Percentiles rank a stretch among this genome's conserved stretches.
Conservation (phyloP, 2,113 vertebrate species). For the Plecotus auritus region DNA sequence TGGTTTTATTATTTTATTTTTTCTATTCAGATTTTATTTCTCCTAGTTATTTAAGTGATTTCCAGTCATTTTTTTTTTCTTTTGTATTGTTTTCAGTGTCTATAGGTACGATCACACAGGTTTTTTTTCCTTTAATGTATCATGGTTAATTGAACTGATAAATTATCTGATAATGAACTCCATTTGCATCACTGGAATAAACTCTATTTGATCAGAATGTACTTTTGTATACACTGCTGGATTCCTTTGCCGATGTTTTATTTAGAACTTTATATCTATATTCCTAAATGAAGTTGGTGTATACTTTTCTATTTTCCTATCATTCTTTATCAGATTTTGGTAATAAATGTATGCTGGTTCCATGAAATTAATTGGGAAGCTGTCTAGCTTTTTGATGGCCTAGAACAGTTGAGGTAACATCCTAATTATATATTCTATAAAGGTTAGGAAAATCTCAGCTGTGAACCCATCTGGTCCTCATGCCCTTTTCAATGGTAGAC, state of each 20-base stretch:
- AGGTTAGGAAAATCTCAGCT: slow-evolving; percentile 51
- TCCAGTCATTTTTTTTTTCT: background rate
- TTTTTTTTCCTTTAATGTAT: background rate
- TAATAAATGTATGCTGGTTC: background rate
- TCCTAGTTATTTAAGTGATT: background rate
- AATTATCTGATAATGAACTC: background rate
- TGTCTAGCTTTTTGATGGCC: background rate
- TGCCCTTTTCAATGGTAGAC: background rate
- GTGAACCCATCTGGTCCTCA: slow-evolving; percentile 29
- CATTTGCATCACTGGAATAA: background rate
- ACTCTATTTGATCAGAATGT: background rate
- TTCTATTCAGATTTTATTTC: background rate
- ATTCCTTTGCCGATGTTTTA: background rate
- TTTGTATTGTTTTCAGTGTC: background rate
- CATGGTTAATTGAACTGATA: background rate
- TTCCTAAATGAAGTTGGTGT: background rate
- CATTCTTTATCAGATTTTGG: background rate
- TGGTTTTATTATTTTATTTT: background rate
- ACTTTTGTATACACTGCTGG: background rate
- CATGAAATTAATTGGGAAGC: slow-evolving; percentile 22
- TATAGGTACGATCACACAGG: background rate
- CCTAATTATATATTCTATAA: slow-evolving; percentile 30
- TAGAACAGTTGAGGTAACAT: background rate
- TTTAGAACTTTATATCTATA: background rate
- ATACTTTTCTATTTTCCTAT: background rate